Evolutionary conservation across 2,888 invertebrate species (phyloP), one percentile per base, ranked within the genome.

Genomic region (Platycnemis pennipes): DNA sequence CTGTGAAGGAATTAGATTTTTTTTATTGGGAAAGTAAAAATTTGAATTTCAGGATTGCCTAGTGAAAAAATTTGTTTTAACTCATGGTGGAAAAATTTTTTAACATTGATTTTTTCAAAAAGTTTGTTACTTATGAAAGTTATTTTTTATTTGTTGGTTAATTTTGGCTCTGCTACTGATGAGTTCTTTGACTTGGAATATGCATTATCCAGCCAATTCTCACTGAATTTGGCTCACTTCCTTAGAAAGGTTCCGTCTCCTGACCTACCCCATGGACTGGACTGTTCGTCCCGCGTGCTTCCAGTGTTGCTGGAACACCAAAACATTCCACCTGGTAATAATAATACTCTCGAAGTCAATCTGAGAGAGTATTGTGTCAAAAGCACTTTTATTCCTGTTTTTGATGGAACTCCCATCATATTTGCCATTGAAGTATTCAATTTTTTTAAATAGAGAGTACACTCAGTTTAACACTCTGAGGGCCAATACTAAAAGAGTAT

Each of bases 241-340:
- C 91, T 91, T 91, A 91, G 63, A 91, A 91, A 91, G 91, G 91
- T 91, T 91, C 91, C 91, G 91, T 42, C 56, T 91, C 91, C 91
- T 91, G 91, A 37, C 91, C 91, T 91, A 91, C 91, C 69, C 91
- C 56, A 91, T 91, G 87, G 87, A 87, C 87, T 87, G 91, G 91
- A 91, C 91, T 44, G 91, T 56, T 42, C 91, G 91, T 69, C 91
- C 91, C 91, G 44, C 91, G 63, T 91, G 91, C 91, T 63, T 91
- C 91, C 91, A 91, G 91, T 91, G 91, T 91, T 91, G 91, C 91
- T 91, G 91, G 91, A 91, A 91, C 91, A 91, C 91, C 91, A 91
- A 91, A 91, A 91, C 91, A 91, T 91, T 91, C 91, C 91, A 91
- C 91, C 91, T 91, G 91, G 91, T 91, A 91, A 91, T 91, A 91